phyloP scores from a whole-genome alignment of 2,797 vertebrate species.

The Intellagama lesueurii region DNA sequence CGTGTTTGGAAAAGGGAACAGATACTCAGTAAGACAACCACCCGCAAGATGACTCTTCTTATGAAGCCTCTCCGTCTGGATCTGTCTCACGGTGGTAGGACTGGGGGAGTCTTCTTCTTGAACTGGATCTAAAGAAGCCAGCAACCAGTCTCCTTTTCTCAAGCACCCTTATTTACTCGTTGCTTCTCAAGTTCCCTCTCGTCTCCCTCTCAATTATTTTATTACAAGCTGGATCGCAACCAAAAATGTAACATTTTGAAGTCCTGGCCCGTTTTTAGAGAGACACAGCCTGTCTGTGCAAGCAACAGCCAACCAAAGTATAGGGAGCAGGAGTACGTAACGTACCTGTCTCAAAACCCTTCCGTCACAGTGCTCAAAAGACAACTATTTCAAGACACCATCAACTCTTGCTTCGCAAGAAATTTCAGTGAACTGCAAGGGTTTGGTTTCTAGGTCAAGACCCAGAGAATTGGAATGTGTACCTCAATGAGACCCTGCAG shows the following conservation, averaged over 20 bases:
- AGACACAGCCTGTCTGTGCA: neutral
- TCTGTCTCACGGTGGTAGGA: neutral
- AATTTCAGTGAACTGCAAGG: neutral
- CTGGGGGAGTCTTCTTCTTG: neutral
- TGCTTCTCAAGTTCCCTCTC: conserved; percentile 35
- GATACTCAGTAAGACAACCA: neutral
- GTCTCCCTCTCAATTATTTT: neutral
- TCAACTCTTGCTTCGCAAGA: neutral
- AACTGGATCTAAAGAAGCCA: neutral
- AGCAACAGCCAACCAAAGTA: neutral
- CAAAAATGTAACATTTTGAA: conserved; percentile 66
- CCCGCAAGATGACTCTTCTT: too few relatives aligned
- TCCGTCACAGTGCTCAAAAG: neutral
- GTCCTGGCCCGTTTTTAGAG: conserved; percentile 30
- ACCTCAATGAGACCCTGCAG: too few relatives aligned
- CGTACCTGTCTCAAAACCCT: neutral
- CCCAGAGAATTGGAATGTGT: neutral
- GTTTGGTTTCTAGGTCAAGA: neutral
- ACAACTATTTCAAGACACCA: neutral
- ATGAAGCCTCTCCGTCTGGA: neutral
- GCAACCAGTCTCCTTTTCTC: accelerated
- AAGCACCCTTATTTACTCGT: conserved; percentile 2
- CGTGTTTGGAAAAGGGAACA: accelerated
- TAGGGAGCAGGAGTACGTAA: neutral
- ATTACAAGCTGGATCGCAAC: conserved; percentile 63